Percentiles rank a stretch among this genome's conserved stretches.
Evolutionary conservation across 2,797 vertebrate genomes (phyloP).

Genomic region (Echeneis naucrates): DNA sequence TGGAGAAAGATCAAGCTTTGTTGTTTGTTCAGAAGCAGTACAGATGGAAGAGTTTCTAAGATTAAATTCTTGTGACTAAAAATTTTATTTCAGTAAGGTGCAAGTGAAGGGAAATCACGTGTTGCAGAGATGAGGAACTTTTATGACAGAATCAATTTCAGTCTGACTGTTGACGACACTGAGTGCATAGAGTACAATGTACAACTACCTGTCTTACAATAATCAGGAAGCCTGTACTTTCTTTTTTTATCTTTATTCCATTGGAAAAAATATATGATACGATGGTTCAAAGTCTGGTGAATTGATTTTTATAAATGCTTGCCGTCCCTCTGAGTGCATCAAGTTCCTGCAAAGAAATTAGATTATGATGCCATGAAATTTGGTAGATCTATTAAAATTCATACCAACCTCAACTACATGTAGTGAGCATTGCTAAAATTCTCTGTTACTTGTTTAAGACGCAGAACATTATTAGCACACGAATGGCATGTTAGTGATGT

Average conservation of each 20-base stretch:
- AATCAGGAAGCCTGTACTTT: background rate
- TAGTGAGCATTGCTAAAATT: background rate
- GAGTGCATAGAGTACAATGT: background rate
- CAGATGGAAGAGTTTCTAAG: background rate
- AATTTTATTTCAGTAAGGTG: background rate
- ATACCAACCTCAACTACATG: background rate
- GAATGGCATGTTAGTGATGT: background rate
- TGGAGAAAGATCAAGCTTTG: no score
- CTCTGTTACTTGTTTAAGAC: background rate
- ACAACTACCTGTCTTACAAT: background rate
- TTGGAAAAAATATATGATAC: no score
- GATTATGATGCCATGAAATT: background rate
- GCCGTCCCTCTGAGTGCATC: background rate
- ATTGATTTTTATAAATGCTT: background rate
- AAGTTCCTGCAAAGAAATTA: background rate
- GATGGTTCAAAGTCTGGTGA: background rate
- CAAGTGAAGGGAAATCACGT: background rate
- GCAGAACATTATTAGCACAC: background rate
- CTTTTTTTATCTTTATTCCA: background rate
- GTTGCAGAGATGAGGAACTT: background rate
- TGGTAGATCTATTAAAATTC: background rate
- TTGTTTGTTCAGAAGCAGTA: conserved; percentile 1
- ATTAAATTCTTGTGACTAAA: background rate
- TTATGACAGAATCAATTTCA: conserved; percentile 1
- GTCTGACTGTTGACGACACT: background rate